Conservation (phyloP, 2,888 invertebrate genomes). For the Drosophila parthenogenetica region DNA sequence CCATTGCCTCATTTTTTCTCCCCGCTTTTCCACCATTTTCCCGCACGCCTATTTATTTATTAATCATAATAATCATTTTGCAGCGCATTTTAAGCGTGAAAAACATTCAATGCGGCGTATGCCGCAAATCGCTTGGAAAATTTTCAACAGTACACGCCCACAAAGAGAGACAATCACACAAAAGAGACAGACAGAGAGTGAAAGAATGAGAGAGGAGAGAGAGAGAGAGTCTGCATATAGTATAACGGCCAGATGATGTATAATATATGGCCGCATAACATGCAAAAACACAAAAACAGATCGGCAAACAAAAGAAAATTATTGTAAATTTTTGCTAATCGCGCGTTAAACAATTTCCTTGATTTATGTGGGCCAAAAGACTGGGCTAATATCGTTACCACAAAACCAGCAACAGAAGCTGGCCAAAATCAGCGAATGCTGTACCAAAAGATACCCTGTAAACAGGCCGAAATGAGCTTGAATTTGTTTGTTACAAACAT, state of each 20-base stretch:
- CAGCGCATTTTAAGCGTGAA: slow-evolving; percentile 77
- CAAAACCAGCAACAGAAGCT: slow-evolving; percentile 20
- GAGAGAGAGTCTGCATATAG: background rate
- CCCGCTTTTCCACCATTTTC: background rate
- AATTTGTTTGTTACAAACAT: too few species aligned
- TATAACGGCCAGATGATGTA: slow-evolving; percentile 53
- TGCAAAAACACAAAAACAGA: slow-evolving; percentile 48
- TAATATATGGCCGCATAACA: slow-evolving; percentile 47
- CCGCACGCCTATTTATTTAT: slow-evolving; percentile 70
- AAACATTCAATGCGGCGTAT: slow-evolving; percentile 79
- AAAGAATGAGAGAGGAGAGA: slow-evolving; percentile 7
- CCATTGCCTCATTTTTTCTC: background rate
- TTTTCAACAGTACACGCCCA: slow-evolving; percentile 57
- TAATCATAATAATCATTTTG: slow-evolving; percentile 82
- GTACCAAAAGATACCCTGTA: background rate
- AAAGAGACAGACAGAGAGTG: slow-evolving; percentile 18
- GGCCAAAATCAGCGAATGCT: background rate
- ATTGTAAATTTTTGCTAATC: slow-evolving; percentile 80
- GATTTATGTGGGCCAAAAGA: slow-evolving; percentile 64
- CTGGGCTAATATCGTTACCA: slow-evolving; percentile 51
- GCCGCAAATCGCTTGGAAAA: slow-evolving; percentile 79
- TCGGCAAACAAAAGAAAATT: slow-evolving; percentile 70
- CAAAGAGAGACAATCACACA: slow-evolving; percentile 44
- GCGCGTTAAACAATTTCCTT: slow-evolving; percentile 80
- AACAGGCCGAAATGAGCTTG: too few species aligned